Conservation (phyloP, 2,888 invertebrate genomes). For the Caenorhabditis macrosperma region DNA sequence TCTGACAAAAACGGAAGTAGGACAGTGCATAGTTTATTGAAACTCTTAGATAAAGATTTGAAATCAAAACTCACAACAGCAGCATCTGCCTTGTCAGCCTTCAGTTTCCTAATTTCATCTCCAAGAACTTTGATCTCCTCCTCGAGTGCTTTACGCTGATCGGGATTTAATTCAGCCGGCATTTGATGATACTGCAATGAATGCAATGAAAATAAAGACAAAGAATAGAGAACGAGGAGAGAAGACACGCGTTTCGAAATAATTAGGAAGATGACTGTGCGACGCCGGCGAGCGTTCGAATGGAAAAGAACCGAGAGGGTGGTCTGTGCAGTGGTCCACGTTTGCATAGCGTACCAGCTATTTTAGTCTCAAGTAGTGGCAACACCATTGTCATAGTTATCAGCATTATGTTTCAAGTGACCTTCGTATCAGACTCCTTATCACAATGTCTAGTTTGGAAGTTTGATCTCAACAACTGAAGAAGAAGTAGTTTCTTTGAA, state of each 20-base stretch:
- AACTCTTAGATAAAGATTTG: neutral
- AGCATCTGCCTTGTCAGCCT: slow-evolving; percentile 60
- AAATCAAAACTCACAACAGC: slow-evolving; percentile 56
- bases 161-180: slow-evolving; percentile 40
- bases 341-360: slow-evolving; percentile 19
- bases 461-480: slow-evolving; percentile 19
- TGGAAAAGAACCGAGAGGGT: neutral
- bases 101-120: slow-evolving; percentile 64
- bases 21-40: neutral
- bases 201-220: neutral
- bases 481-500: neutral
- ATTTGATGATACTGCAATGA: slow-evolving; percentile 25
- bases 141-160: slow-evolving; percentile 50
- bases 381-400: neutral
- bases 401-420: slow-evolving; percentile 16
- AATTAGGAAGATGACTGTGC: neutral
- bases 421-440: neutral
- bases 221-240: neutral
- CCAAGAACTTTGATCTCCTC: slow-evolving; percentile 62
- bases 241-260: slow-evolving; percentile 19
- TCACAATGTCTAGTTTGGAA: neutral
- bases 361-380: neutral
- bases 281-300: slow-evolving; percentile 1
- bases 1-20: neutral
- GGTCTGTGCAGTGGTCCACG: slow-evolving; percentile 41